Evolutionary conservation across 2,797 vertebrate species (phyloP).

Genomic region (Sibirionetta formosa): DNA sequence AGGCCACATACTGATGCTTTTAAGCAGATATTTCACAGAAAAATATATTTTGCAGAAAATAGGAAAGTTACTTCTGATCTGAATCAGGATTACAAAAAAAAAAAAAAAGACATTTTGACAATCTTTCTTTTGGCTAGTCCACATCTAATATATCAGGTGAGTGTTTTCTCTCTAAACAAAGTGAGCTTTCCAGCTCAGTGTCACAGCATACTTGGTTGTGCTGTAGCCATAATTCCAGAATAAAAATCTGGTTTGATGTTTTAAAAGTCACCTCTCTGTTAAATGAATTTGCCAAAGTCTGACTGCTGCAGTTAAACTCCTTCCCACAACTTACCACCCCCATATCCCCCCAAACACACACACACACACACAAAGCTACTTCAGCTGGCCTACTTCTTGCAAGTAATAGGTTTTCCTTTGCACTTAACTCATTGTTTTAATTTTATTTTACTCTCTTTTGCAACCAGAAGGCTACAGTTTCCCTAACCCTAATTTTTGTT

Average conservation of each 20-base stretch:
- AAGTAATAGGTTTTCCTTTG: background rate
- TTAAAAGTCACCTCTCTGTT: constrained; percentile 9
- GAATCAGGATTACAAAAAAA: background rate
- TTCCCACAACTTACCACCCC: background rate
- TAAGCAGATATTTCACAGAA: background rate
- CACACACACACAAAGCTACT: background rate
- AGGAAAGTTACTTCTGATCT: background rate
- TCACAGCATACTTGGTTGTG: background rate
- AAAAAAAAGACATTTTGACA: background rate
- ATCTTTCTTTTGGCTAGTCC: background rate
- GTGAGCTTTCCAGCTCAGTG: background rate
- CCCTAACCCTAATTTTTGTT: background rate
- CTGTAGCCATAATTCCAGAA: background rate
- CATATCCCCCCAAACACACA: background rate
- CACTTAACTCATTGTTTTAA: background rate
- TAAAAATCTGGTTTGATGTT: constrained; percentile 12
- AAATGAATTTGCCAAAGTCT: background rate
- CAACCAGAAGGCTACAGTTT: background rate
- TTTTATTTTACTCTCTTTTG: background rate
- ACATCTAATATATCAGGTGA: background rate
- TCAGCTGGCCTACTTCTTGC: background rate
- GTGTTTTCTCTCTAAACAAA: background rate
- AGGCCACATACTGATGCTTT: background rate
- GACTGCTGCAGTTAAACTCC: background rate
- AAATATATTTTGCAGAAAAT: background rate